Percentiles rank a stretch among this genome's conserved stretches.
phyloP scores from a whole-genome alignment of 2,113 vertebrate species.

The Trematocara macrostoma region DNA sequence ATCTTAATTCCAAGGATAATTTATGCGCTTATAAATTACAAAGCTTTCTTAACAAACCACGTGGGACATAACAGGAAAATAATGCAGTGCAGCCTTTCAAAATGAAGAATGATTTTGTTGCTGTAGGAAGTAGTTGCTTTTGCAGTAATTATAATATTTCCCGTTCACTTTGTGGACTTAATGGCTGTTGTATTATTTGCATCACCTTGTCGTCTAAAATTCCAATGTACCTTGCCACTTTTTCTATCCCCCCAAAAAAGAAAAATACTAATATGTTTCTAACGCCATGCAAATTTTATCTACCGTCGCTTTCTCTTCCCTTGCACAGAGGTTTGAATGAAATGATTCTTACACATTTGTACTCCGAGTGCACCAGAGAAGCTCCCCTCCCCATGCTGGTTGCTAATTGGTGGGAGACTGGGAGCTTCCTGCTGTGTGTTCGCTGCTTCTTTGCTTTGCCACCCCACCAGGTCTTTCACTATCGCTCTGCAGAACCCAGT shows the following conservation, averaged over 20 bases:
- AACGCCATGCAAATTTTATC: constrained; percentile 27
- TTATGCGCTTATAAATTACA: constrained; percentile 71
- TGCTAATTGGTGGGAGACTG: constrained; percentile 78
- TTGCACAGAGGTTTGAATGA: constrained; percentile 25
- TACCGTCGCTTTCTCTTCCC: constrained; percentile 3
- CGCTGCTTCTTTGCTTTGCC: constrained; percentile 66
- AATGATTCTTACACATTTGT: constrained; percentile 57
- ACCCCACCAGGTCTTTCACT: constrained; percentile 69
- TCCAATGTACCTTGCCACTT: neutral
- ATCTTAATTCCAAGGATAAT: constrained; percentile 69
- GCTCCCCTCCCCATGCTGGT: constrained; percentile 46
- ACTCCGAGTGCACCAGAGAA: constrained; percentile 36
- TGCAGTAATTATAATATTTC: constrained; percentile 17
- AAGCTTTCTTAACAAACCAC: constrained; percentile 66
- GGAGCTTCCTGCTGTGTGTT: constrained; percentile 75
- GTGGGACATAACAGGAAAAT: constrained; percentile 38
- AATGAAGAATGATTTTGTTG: constrained; percentile 7
- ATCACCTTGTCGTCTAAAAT: neutral
- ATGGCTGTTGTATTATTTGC: neutral
- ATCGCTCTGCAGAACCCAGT: constrained; percentile 77
- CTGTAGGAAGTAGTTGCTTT: constrained; percentile 26
- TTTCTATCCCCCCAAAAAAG: constrained; percentile 10
- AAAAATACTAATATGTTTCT: constrained; percentile 13
- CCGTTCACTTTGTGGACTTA: neutral
- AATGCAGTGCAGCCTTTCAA: constrained; percentile 30